Evolutionary conservation across 2,888 invertebrate genomes (phyloP).

Genomic region (Ophion ellenae): DNA sequence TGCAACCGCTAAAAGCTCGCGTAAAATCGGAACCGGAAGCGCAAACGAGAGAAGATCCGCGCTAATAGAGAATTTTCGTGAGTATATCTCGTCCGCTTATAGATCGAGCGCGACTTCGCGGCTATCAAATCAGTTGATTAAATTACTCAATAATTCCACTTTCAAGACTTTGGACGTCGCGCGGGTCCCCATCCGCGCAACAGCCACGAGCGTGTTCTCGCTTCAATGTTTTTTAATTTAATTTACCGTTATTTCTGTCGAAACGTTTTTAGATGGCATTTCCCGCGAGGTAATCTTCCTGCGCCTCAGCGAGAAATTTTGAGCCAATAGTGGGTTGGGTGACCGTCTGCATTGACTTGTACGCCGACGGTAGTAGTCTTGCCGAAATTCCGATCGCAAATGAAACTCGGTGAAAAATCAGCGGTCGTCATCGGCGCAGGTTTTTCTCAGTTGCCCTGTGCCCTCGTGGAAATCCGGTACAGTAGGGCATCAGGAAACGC

Average conservation of each 20-base stretch:
- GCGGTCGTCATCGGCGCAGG: background rate
- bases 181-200: background rate
- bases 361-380: background rate
- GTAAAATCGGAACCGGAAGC: conserved; percentile 4
- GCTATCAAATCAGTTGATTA: conserved; percentile 8
- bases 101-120: background rate
- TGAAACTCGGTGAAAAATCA: background rate
- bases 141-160: conserved; percentile 44
- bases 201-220: background rate
- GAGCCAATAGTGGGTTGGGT: background rate
- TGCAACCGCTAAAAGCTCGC: conserved; percentile 4
- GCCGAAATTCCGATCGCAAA: background rate
- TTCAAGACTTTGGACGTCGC: conserved; percentile 12
- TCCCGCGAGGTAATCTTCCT: background rate
- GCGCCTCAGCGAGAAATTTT: background rate
- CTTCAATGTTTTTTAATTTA: conserved; percentile 18
- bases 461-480: background rate
- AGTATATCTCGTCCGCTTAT: conserved; percentile 18
- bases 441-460: background rate
- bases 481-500: background rate
- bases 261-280: conserved; percentile 7
- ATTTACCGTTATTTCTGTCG: conserved; percentile 19
- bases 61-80: conserved; percentile 4
- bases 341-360: background rate
- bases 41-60: background rate